These are phyloP conservation scores for Nowickia ferox DNA, from an alignment of 2,888 invertebrate genomes.

Conservation along the genomic window DNA sequence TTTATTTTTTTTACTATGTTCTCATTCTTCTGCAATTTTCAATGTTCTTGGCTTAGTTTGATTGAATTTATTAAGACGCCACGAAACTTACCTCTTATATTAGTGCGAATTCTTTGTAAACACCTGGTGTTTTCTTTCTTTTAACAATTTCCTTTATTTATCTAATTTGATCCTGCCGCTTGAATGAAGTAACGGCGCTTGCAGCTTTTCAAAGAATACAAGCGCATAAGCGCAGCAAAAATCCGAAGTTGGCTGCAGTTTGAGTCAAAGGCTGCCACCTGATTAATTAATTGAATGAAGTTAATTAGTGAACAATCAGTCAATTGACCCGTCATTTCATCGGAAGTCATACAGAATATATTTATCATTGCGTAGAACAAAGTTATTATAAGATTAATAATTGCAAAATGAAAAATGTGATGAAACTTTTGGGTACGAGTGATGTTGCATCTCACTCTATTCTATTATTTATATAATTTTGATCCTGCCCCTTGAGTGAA, in stretches of 20 bases:
- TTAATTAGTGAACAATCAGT: background rate
- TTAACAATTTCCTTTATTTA: conserved; percentile 36
- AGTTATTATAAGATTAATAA: too few species aligned
- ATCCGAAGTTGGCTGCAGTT: conserved; percentile 75
- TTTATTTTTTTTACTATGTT: conserved; percentile 25
- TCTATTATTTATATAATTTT: too few species aligned
- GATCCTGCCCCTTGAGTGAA: too few species aligned
- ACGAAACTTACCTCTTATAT: conserved; percentile 17
- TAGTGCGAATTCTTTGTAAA: conserved; percentile 23
- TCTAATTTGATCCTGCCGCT: conserved; percentile 62
- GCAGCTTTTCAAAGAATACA: conserved; percentile 69
- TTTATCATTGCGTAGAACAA: too few species aligned
- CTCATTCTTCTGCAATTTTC: conserved; percentile 54
- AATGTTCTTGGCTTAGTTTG: background rate
- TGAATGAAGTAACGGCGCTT: conserved; percentile 63
- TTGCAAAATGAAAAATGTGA: too few species aligned
- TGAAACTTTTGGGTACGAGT: too few species aligned
- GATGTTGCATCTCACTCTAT: too few species aligned
- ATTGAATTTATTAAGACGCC: background rate
- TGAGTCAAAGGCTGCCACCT: conserved; percentile 68
- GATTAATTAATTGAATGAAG: background rate
- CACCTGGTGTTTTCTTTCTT: conserved; percentile 60
- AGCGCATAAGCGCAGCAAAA: conserved; percentile 59
- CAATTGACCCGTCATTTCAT: too few species aligned
- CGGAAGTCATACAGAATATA: too few species aligned